These are phyloP conservation scores for Chaetogeoica ovagalla DNA, from an alignment of 2,888 invertebrate species.

Conservation along the genomic window DNA sequence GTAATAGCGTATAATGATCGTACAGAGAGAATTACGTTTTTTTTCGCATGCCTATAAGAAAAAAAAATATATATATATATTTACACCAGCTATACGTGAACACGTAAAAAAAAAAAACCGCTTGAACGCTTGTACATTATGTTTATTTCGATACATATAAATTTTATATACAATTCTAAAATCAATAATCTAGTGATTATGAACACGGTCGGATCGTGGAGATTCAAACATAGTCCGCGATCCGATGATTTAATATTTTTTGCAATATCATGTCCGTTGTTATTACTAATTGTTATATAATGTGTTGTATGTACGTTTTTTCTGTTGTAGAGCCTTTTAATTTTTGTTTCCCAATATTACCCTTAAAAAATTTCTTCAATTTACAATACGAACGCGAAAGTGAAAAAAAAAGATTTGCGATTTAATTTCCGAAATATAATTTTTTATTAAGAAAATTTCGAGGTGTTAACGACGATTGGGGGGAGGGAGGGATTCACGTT, in stretches of 20 bases:
- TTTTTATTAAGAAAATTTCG: too few relatives aligned
- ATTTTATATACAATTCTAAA: background rate
- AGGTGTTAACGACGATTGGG: too few relatives aligned
- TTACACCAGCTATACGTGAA: background rate
- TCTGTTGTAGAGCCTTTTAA: background rate
- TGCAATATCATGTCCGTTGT: background rate
- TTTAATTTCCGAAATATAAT: too few relatives aligned
- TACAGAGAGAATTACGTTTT: too few relatives aligned
- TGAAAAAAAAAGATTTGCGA: too few relatives aligned
- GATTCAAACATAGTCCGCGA: constrained; percentile 34
- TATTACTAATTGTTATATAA: background rate
- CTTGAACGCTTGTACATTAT: background rate
- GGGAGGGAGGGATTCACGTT: too few relatives aligned
- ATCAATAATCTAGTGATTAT: background rate
- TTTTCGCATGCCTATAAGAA: too few relatives aligned
- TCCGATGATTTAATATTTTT: constrained; percentile 24
- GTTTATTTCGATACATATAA: background rate
- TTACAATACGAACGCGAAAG: too few relatives aligned
- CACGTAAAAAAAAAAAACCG: background rate
- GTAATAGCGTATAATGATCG: too few relatives aligned
- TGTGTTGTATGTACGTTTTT: background rate
- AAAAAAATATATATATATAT: too few relatives aligned
- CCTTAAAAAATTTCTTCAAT: too few relatives aligned
- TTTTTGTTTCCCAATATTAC: too few relatives aligned
- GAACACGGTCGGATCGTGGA: constrained; percentile 32